Evolutionary conservation across 2,888 invertebrate species (phyloP).

Genomic region (Agonopterix arenella): DNA sequence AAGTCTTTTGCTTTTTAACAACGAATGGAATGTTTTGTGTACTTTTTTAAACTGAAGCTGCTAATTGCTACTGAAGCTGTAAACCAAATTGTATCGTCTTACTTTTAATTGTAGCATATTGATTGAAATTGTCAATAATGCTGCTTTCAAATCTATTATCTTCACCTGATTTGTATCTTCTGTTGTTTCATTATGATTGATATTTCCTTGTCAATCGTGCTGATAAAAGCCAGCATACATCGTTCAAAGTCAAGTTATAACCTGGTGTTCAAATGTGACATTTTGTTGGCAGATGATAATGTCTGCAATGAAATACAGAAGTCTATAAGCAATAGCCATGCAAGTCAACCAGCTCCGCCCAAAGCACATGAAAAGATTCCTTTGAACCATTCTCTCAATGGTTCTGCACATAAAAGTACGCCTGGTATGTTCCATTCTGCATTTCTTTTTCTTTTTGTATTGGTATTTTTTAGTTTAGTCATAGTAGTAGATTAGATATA

Average conservation of each 20-base stretch:
- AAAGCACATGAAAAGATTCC: conserved; percentile 56
- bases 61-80: too few species aligned
- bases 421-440: conserved; percentile 48
- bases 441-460: too few species aligned
- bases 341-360: conserved; percentile 40
- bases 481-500: too few species aligned
- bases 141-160: too few species aligned
- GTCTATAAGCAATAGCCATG: conserved; percentile 46
- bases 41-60: too few species aligned
- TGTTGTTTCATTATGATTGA: background rate
- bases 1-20: too few species aligned
- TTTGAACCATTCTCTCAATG: conserved; percentile 55
- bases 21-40: too few species aligned
- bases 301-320: conserved; percentile 67
- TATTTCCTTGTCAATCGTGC: background rate
- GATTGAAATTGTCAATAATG: background rate
- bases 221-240: conserved; percentile 15
- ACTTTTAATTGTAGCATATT: background rate
- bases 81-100: background rate
- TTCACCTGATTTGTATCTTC: too few species aligned
- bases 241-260: conserved; percentile 1
- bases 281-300: conserved; percentile 69
- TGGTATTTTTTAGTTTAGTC: too few species aligned
- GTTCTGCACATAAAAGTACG: conserved; percentile 60
- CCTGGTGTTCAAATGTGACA: conserved; percentile 2